Evolutionary conservation across 1,140 invertebrate species (phyloP), one percentile per base, ranked within the genome.

Genomic region (Zaprionus taronus): DNA sequence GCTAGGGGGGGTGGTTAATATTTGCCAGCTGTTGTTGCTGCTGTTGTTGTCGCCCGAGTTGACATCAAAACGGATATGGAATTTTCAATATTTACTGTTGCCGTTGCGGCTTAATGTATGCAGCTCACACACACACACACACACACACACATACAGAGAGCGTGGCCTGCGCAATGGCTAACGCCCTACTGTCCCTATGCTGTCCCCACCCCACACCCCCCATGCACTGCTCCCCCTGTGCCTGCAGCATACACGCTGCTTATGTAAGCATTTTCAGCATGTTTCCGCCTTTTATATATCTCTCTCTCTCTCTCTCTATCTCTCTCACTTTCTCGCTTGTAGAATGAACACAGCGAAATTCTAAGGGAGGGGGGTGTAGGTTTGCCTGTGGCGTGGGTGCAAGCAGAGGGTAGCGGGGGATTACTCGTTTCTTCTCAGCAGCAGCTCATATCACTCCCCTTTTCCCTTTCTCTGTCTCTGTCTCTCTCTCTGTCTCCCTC

Each of bases 181-280:
- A 47, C 69, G 44, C 60, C 61, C 62, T 56, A 28, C 62, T 68
- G 31, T 56, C n/a, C 61, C 49, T 67, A 55, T 53, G 61, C 57
- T 41, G 26, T 12, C 12, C 14, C 24, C 22, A 26, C 12, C 24
- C 51, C 1, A 17, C 28, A 2, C 12, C 26, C n/a, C n/a, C 22
- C 31, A 34, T 34, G 31, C 31, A 34, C 9, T 34, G 2, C 38
- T 12, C 3, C 26, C 49, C 15, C 24, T 5, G 24, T 64, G 31
- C 60, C 65, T 56, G 34, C 75, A 63, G 67, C 61, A 65, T 77
- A 72, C 68, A 55, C 72, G 56, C 66, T 74, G 83, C 83, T 86
- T 86, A 86, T 86, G 83, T 86, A 87, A 86, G 83, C 80, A 86
- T 83, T 82, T 86, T 83, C 83, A 87, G 83, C 83, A 83, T 87